Conservation (phyloP, 2,797 vertebrate genomes). For the Gadopsis marmoratus region DNA sequence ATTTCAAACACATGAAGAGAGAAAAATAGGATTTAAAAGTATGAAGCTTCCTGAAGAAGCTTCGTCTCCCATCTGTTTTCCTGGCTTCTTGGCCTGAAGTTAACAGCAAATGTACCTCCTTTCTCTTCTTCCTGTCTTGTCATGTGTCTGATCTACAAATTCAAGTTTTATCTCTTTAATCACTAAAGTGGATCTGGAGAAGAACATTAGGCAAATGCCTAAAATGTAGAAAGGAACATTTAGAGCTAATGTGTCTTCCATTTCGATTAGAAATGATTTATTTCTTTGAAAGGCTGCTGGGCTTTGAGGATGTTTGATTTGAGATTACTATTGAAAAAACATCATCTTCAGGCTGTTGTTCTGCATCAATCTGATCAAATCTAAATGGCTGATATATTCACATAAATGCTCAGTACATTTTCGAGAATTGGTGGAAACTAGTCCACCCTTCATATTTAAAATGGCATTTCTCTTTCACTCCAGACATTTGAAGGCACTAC, state of each 20-base stretch:
- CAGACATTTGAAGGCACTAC: neutral
- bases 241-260: neutral
- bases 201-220: neutral
- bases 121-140: neutral
- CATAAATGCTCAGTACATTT: neutral
- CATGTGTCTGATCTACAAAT: neutral
- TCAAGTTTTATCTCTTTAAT: neutral
- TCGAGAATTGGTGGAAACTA: neutral
- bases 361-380: neutral
- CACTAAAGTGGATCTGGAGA: neutral
- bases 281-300: conserved; percentile 6
- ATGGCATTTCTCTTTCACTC: no score
- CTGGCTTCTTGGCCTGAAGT: neutral
- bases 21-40: no score
- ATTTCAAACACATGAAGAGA: no score
- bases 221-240: neutral
- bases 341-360: neutral
- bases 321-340: neutral
- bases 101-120: neutral
- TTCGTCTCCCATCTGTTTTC: neutral
- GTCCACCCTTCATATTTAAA: neutral
- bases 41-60: neutral
- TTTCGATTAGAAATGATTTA: neutral
- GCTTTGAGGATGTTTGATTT: neutral
- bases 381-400: neutral